These are phyloP conservation scores for Labrus mixtus DNA, from an alignment of 2,113 vertebrate genomes.

Conservation along the genomic window DNA sequence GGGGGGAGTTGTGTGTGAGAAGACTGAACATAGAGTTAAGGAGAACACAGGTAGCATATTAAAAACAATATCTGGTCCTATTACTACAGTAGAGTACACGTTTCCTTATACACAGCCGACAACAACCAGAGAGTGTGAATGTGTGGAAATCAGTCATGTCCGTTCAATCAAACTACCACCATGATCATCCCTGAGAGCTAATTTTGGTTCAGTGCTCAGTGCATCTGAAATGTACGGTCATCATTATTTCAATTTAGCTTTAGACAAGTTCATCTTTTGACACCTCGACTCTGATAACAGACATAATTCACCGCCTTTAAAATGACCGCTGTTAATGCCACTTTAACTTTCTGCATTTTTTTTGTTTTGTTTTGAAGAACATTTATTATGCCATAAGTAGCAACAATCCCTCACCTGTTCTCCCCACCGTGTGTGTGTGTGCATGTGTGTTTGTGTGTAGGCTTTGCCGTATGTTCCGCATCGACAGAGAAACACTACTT, in stretches of 20 bases:
- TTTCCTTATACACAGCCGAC: conserved; percentile 63
- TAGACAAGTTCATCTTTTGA: conserved; percentile 24
- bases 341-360: conserved; percentile 9
- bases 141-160: conserved; percentile 53
- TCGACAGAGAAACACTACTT: conserved; percentile 17
- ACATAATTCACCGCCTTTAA: conserved; percentile 10
- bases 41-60: conserved; percentile 41
- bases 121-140: conserved; percentile 48
- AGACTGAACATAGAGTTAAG: conserved; percentile 27
- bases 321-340: conserved; percentile 38
- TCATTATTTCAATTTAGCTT: conserved; percentile 34
- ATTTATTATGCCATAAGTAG: conserved; percentile 1
- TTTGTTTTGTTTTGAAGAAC: conserved; percentile 2
- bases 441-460: neutral
- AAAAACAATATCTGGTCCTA: conserved; percentile 64
- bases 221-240: conserved; percentile 66
- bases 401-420: neutral
- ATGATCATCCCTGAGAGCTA: conserved; percentile 85
- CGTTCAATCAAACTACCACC: conserved; percentile 54
- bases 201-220: conserved; percentile 82
- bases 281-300: conserved; percentile 23
- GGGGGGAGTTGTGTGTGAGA: conserved; percentile 33
- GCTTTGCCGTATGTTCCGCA: neutral
- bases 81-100: conserved; percentile 77
- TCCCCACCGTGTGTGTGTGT: neutral